Conservation (phyloP, 2,888 invertebrate genomes). For the Troides helena region DNA sequence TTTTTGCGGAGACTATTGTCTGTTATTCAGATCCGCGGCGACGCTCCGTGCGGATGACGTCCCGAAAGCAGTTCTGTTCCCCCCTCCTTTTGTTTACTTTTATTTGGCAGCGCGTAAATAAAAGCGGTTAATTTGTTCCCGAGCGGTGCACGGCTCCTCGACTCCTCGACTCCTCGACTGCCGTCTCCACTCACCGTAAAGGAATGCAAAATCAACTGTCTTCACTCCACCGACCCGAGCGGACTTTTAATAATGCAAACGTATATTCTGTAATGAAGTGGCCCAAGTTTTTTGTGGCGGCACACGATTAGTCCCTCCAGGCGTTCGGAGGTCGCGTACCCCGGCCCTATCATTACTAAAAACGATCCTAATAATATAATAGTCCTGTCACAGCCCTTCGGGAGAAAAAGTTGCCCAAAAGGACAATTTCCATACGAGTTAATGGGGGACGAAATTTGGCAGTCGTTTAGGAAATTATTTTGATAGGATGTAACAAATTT, state of each 20-base stretch:
- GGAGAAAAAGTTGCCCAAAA: conserved; percentile 61
- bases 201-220: conserved; percentile 61
- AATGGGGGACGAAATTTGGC: conserved; percentile 69
- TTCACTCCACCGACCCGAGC: conserved; percentile 37
- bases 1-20: conserved; percentile 74
- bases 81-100: conserved; percentile 41
- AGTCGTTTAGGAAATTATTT: conserved; percentile 62
- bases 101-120: conserved; percentile 32
- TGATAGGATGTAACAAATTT: conserved; percentile 56
- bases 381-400: conserved; percentile 75
- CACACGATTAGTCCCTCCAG: conserved; percentile 67
- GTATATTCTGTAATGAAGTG: conserved; percentile 68
- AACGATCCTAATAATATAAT: conserved; percentile 79
- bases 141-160: conserved; percentile 35
- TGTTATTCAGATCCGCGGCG: conserved; percentile 58
- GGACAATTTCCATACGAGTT: conserved; percentile 71
- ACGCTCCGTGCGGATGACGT: conserved; percentile 44
- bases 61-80: conserved; percentile 36
- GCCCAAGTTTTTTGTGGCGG: conserved; percentile 66
- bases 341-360: conserved; percentile 75
- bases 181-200: conserved; percentile 50
- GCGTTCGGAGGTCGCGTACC: conserved; percentile 65
- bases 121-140: conserved; percentile 57
- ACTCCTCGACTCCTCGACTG: conserved; percentile 31
- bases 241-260: conserved; percentile 47